phyloP scores from a whole-genome alignment of 2,888 invertebrate species.

The Dynastes grantii region DNA sequence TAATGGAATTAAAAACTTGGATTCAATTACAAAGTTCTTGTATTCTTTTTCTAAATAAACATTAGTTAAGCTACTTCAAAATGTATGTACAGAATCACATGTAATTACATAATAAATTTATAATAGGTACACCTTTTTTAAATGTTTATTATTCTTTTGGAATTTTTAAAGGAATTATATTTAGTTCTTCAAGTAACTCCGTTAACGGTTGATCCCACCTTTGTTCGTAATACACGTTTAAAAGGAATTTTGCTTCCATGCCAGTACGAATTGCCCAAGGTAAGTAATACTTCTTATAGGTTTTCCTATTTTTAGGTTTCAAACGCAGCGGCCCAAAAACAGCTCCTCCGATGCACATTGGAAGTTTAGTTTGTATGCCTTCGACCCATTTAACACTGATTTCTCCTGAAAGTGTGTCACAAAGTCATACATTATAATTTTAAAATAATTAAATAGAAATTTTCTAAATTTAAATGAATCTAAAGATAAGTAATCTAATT shows the following conservation, averaged over 20 bases:
- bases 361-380: slow-evolving; percentile 93
- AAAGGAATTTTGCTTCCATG: slow-evolving; percentile 81
- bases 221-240: slow-evolving; percentile 94
- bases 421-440: no score
- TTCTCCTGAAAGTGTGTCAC: slow-evolving; percentile 72
- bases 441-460: no score
- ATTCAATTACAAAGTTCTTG: slow-evolving; percentile 12
- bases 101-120: background rate
- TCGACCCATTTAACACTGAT: slow-evolving; percentile 98
- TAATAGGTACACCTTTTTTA: no score
- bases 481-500: no score
- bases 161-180: slow-evolving; percentile 76
- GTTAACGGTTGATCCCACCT: slow-evolving; percentile 91
- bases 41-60: background rate
- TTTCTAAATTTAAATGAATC: no score
- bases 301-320: slow-evolving; percentile 86
- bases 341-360: slow-evolving; percentile 96
- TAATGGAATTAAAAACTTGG: background rate
- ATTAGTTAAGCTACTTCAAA: slow-evolving; percentile 4
- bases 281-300: slow-evolving; percentile 84
- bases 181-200: slow-evolving; percentile 87
- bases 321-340: slow-evolving; percentile 93
- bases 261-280: slow-evolving; percentile 92
- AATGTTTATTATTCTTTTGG: slow-evolving; percentile 48
- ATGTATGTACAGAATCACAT: slow-evolving; percentile 23